These are phyloP conservation scores for Rhodeus uyekii DNA, from an alignment of 2,797 vertebrate species.

Conservation along the genomic window DNA sequence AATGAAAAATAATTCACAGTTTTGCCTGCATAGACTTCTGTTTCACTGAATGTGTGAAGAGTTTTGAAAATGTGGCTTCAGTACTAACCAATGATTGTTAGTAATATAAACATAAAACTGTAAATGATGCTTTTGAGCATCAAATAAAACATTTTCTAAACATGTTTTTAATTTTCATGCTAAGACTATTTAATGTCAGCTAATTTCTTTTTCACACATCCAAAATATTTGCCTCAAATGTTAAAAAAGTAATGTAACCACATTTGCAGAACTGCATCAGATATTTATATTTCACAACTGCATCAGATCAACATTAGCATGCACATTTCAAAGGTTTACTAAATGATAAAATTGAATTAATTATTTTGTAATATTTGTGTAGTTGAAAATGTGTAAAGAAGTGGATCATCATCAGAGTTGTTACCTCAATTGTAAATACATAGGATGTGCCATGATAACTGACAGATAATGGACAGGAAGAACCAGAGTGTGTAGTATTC, in stretches of 20 bases:
- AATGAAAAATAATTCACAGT: no score
- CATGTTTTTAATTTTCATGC: no score
- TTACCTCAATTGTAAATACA: background rate
- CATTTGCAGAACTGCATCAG: background rate
- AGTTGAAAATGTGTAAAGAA: background rate
- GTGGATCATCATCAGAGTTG: background rate
- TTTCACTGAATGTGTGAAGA: no score
- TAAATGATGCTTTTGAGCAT: background rate
- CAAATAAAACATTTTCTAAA: background rate
- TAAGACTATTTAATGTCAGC: background rate
- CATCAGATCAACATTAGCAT: background rate
- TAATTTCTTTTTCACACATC: background rate
- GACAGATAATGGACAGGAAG: constrained; percentile 43
- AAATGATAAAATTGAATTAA: background rate
- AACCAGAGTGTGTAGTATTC: constrained; percentile 45
- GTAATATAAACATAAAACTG: no score
- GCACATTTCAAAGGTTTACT: background rate
- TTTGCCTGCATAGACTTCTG: no score
- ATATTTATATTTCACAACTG: background rate
- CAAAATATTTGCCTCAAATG: no score
- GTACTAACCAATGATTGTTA: no score
- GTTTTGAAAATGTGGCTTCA: no score
- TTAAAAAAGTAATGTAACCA: background rate
- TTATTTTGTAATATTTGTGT: background rate
- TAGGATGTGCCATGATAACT: constrained; percentile 1